Percentiles rank a stretch among this genome's conserved stretches.
phyloP scores from a whole-genome alignment of 2,797 vertebrate species.

The Spinibarbus caldwelli region DNA sequence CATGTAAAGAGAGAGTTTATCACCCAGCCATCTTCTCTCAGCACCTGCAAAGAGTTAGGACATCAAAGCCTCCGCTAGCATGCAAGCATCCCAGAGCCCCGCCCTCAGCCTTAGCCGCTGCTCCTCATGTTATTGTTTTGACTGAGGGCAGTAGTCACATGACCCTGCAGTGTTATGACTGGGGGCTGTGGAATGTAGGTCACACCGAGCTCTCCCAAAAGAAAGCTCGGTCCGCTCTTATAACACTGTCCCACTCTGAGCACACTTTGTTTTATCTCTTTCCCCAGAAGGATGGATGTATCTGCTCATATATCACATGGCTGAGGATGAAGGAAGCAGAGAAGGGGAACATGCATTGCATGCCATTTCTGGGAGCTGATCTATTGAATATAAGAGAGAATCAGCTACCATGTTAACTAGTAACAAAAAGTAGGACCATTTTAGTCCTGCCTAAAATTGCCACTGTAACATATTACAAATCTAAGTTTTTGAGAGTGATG shows the following conservation, averaged over 20 bases:
- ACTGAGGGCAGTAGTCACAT: constrained; percentile 60
- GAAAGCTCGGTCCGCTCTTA: constrained; percentile 33
- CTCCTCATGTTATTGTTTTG: constrained; percentile 65
- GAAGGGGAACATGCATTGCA: background rate
- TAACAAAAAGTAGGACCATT: background rate
- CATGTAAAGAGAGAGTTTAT: constrained; percentile 55
- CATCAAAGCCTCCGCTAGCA: constrained; percentile 48
- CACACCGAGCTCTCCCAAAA: constrained; percentile 55
- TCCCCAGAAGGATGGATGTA: constrained; percentile 12
- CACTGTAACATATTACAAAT: background rate
- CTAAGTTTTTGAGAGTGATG: background rate
- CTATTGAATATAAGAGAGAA: background rate
- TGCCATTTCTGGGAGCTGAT: background rate
- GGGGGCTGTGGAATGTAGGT: constrained; percentile 65
- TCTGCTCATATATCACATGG: constrained; percentile 17
- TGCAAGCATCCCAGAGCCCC: constrained; percentile 41
- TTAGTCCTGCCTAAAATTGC: background rate
- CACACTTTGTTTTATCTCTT: constrained; percentile 38
- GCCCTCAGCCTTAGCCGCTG: constrained; percentile 38
- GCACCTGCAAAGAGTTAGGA: constrained; percentile 56
- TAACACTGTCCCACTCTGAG: constrained; percentile 32
- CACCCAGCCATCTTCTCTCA: constrained; percentile 39
- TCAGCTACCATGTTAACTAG: background rate
- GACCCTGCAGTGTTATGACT: constrained; percentile 60
- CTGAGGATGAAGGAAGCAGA: background rate